A percentile compares a stretch with the other conserved stretches of the same genome.
Evolutionary conservation across 2,888 invertebrate genomes (phyloP).

Genomic region (Drepana falcataria): DNA sequence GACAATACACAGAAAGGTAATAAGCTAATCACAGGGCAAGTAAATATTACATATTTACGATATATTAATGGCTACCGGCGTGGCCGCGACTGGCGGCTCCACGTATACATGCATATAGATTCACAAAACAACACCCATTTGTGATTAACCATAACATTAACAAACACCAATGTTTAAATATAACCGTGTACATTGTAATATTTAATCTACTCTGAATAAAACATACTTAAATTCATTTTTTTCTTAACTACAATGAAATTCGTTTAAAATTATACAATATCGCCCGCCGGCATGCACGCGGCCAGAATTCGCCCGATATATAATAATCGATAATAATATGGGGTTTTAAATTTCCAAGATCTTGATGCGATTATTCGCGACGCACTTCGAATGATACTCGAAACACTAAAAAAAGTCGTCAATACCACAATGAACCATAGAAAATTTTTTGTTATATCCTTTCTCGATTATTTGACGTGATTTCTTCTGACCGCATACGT

Average conservation of each 20-base stretch:
- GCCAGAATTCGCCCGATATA: no score
- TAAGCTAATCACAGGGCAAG: conserved; percentile 71
- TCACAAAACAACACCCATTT: conserved; percentile 60
- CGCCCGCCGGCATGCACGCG: background rate
- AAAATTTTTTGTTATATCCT: no score
- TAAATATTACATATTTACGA: conserved; percentile 70
- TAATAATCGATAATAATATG: no score
- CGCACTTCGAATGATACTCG: no score
- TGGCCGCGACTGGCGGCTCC: background rate
- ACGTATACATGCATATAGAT: conserved; percentile 4
- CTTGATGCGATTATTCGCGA: no score
- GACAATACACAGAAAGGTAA: conserved; percentile 56
- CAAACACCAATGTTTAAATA: conserved; percentile 58
- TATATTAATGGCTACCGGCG: conserved; percentile 48
- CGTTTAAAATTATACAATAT: conserved; percentile 49
- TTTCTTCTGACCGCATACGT: background rate
- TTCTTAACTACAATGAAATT: conserved; percentile 63
- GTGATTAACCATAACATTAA: conserved; percentile 51
- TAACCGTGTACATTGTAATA: conserved; percentile 57
- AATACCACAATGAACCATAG: no score
- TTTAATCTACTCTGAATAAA: conserved; percentile 50
- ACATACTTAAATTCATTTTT: conserved; percentile 56
- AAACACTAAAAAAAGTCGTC: no score
- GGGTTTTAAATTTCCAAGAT: no score
- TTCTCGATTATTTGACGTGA: no score